Evolutionary conservation across 2,797 vertebrate genomes (phyloP).

Genomic region (Poecilia picta): DNA sequence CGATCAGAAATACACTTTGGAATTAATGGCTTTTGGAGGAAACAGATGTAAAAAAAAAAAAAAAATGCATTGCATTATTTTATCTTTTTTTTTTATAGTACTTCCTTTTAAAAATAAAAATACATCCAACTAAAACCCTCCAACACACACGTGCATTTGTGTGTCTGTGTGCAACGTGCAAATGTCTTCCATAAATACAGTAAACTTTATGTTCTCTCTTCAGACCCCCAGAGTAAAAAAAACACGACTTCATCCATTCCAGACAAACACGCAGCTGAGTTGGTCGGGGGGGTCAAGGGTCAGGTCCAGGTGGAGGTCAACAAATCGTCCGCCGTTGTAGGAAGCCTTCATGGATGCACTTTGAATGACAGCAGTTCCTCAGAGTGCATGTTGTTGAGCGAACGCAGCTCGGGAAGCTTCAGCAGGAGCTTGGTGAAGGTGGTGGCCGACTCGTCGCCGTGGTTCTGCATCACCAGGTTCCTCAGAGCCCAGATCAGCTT

Average conservation of each 20-base stretch:
- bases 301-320: constrained; percentile 47
- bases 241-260: constrained; percentile 72
- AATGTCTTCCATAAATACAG: constrained; percentile 68
- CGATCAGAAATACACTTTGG: constrained; percentile 67
- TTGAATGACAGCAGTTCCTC: constrained; percentile 98
- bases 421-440: constrained; percentile 98
- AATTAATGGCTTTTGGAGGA: constrained; percentile 69
- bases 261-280: constrained; percentile 54
- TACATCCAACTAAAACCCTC: constrained; percentile 38
- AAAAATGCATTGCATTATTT: constrained; percentile 29
- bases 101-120: constrained; percentile 44
- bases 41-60: constrained; percentile 25
- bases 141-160: constrained; percentile 44
- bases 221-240: constrained; percentile 59
- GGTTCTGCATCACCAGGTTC: constrained; percentile 95
- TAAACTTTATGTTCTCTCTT: constrained; percentile 54
- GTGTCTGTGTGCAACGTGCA: constrained; percentile 65
- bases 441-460: constrained; percentile 89
- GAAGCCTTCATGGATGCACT: constrained; percentile 86
- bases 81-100: constrained; percentile 27
- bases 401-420: constrained; percentile 95
- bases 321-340: neutral
- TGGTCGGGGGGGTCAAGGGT: constrained; percentile 50
- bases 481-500: constrained; percentile 93
- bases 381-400: constrained; percentile 99